These are phyloP conservation scores for Pocillopora grandis DNA, from an alignment of 92 coral and sea anemone genomes.

Conservation along the genomic window DNA sequence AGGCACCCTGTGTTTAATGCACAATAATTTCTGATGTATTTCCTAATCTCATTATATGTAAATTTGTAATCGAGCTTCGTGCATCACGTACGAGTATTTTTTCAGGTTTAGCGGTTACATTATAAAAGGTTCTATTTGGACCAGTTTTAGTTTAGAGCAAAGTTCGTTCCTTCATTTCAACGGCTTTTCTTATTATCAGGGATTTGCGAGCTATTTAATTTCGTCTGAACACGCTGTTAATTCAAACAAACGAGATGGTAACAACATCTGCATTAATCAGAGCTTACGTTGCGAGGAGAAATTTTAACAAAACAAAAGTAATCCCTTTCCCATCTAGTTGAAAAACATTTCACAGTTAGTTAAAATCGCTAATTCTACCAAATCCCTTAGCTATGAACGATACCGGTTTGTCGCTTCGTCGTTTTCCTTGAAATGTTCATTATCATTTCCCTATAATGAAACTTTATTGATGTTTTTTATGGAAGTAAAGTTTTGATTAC, in stretches of 20 bases:
- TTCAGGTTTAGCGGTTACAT: constrained; percentile 16
- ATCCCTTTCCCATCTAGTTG: too few relatives aligned
- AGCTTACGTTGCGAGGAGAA: too few relatives aligned
- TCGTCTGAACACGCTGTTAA: not conserved
- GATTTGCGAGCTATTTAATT: not conserved
- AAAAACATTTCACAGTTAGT: too few relatives aligned
- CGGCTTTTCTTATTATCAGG: not conserved
- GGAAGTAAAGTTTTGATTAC: not conserved
- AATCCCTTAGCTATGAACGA: not conserved
- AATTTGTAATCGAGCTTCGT: constrained; percentile 13
- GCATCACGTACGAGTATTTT: not conserved
- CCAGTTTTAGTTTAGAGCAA: constrained; percentile 4
- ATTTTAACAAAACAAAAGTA: too few relatives aligned
- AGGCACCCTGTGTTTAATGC: not conserved
- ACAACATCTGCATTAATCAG: not conserved
- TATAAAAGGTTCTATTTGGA: constrained; percentile 6
- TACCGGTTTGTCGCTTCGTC: not conserved
- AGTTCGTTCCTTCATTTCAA: not conserved
- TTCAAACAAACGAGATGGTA: not conserved
- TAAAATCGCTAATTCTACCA: too few relatives aligned
- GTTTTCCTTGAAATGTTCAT: not conserved
- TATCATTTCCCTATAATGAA: not conserved
- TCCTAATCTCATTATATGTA: constrained; percentile 2
- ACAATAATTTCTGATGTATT: not conserved
- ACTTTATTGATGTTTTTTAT: not conserved